Evolutionary conservation across 2,888 invertebrate species (phyloP), one percentile per base, ranked within the genome.

Genomic region (Clanis bilineata): DNA sequence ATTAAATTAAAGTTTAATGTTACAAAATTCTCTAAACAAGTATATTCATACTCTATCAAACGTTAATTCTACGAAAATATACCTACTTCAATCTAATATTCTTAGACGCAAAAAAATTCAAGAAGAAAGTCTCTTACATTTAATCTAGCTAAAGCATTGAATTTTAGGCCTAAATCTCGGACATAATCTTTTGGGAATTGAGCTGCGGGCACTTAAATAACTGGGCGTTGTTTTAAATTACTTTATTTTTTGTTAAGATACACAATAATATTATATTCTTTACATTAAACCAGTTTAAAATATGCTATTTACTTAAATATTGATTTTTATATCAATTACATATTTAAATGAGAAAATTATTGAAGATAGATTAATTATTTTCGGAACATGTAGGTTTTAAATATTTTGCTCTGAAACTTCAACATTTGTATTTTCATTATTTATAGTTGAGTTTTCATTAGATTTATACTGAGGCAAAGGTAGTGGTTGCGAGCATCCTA

Each of bases 81-180:
- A n/a, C n/a, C n/a, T n/a, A n/a, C 1, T 6, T 22, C 25, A 5
- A 5, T 47, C 7, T 32, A 1, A 28, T 7, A 51, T 18, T 28
- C 3, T 15, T 51, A 9, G 2, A 6, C 10, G 22, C 12, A 10
- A 44, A 10, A 23, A 28, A 51, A 51, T 32, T 51, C 10, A 18
- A n/a, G 28, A 18, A 10, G 51, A 51, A 47, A 51, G 18, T 2
- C 28, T 28, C 51, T 15, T 32, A 32, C 15, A 51, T 32, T 51
- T 51, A 47, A 51, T 51, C 51, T 32, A 32, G 51, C 32, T 51
- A 51, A 51, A 32, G 10, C 51, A 32, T 32, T 32, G 51, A 51
- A 51, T 32, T 32, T 51, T 18, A 18, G 32, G 28, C 32, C 51
- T 15, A 51, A 51, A 51, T 51, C 51, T 32, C 51, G 51, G 51